Evolutionary conservation across 2,888 invertebrate genomes (phyloP), one percentile per base, ranked within the genome.

Genomic region (Hylaea fasciaria): DNA sequence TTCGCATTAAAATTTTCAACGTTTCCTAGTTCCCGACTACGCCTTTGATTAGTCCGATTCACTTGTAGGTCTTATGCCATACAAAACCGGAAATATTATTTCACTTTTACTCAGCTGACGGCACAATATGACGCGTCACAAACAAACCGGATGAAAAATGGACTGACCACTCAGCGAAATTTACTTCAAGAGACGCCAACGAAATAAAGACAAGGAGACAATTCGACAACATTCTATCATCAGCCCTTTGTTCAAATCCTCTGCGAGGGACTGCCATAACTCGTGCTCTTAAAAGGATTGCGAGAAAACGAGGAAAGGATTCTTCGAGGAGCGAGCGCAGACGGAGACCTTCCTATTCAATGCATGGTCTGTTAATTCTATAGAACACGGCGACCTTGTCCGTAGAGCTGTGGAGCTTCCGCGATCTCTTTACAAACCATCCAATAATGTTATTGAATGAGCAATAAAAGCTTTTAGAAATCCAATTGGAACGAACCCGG

Each of bases 1-100:
- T 77, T 78, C 75, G 77, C 80, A 86, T 87, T 85, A 87, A 87
- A 89, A 87, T 85, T 85, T 82, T 76, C 81, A 76, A 77, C 76
- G 77, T 74, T 74, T 78, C 71, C 70, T 67, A 44, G 68, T 72
- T 75, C 77, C 75, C 74, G 73, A 75, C 32, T 50, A 44, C 78
- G 74, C 72, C 74, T 85, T 82, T 86, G 84, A 87, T 86, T 85
- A 84, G 80, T 76, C 72, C 62, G 70, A 79, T 86, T 84, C 83
- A 88, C 80, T 83, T 85, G 81, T 70, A 85, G 76, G 76, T 79
- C 70, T 83, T 77, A 82, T 78, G 82, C 81, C 80, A 78, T 73
- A 56, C 55, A 49, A 40, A 39, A 8, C 7, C 16, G 49, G 53
- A 49, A 50, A 41, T 60, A 52, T 55, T 63, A 49, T 47, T 64